Percentiles rank a stretch among this genome's conserved stretches.
Evolutionary conservation across 2,888 invertebrate species (phyloP).

Genomic region (Orthosia gracilis): DNA sequence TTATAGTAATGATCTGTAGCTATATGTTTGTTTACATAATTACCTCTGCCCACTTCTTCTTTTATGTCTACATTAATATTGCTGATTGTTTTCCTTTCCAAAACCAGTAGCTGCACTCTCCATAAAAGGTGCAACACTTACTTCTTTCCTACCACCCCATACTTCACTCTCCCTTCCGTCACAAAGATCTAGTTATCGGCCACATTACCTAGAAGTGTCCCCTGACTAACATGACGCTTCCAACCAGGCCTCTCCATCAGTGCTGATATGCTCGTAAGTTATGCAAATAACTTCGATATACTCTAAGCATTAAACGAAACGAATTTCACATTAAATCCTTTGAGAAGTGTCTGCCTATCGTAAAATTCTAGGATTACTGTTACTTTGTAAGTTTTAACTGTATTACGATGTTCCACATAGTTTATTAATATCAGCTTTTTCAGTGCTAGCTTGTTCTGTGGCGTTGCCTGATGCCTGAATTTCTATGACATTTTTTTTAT

Average conservation of each 20-base stretch:
- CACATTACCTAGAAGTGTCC: constrained; percentile 36
- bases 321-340: constrained; percentile 71
- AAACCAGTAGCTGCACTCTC: not conserved
- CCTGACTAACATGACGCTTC: constrained; percentile 14
- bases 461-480: not conserved
- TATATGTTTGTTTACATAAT: no score
- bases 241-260: constrained; percentile 32
- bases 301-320: constrained; percentile 68
- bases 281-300: constrained; percentile 68
- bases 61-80: no score
- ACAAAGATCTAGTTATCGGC: constrained; percentile 21
- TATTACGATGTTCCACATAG: constrained; percentile 52
- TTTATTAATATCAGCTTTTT: constrained; percentile 53
- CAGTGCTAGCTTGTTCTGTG: not conserved
- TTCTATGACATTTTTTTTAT: not conserved
- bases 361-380: constrained; percentile 70
- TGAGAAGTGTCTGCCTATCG: constrained; percentile 66
- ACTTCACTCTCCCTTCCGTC: constrained; percentile 12
- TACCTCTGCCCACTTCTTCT: no score
- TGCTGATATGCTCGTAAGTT: constrained; percentile 50
- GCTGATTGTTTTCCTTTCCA: not conserved
- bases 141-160: not conserved
- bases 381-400: constrained; percentile 68
- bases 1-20: no score
- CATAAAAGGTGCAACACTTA: not conserved